Conservation (phyloP, 2,888 invertebrate genomes). For the Cotesia congregata region DNA sequence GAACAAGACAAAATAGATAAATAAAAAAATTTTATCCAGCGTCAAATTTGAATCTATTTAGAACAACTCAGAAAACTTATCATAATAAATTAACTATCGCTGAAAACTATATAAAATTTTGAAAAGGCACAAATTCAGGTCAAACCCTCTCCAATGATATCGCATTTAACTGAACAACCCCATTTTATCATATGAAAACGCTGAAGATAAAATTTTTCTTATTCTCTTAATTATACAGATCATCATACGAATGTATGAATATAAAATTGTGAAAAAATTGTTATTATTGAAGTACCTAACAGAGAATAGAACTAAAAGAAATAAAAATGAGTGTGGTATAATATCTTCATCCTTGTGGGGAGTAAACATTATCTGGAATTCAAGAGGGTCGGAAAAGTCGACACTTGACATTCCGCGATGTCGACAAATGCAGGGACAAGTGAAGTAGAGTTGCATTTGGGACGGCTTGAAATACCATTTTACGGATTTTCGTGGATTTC, state of each 20-base stretch:
- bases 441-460: conserved; percentile 31
- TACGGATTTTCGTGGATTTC: conserved; percentile 46
- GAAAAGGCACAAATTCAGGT: too few relatives aligned
- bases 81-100: too few relatives aligned
- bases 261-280: background rate
- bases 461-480: conserved; percentile 34
- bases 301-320: background rate
- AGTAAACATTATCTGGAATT: conserved; percentile 33
- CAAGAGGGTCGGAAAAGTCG: conserved; percentile 34
- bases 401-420: conserved; percentile 36
- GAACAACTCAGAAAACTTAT: too few relatives aligned
- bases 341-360: conserved; percentile 6
- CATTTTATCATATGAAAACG: too few relatives aligned
- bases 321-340: background rate
- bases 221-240: too few relatives aligned
- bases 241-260: background rate
- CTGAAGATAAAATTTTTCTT: too few relatives aligned
- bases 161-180: too few relatives aligned
- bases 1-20: too few relatives aligned
- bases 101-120: too few relatives aligned
- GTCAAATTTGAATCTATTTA: too few relatives aligned
- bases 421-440: conserved; percentile 28
- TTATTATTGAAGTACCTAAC: background rate
- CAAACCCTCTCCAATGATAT: too few relatives aligned
- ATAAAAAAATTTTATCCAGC: too few relatives aligned